Percentiles rank a stretch among this genome's conserved stretches.
Evolutionary conservation across 2,888 invertebrate species (phyloP).

Genomic region (Folsomia candida): DNA sequence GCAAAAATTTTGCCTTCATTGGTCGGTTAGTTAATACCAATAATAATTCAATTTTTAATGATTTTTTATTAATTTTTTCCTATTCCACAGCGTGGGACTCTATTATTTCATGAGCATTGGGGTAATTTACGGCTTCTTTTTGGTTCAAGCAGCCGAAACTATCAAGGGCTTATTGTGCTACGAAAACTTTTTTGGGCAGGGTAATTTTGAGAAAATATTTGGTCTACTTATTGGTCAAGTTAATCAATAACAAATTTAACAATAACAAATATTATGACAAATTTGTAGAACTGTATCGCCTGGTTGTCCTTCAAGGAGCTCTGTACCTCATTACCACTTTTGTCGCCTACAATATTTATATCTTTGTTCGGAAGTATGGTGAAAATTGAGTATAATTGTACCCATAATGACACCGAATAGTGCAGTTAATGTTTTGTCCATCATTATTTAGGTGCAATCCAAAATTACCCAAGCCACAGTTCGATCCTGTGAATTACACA

Average conservation of each 20-base stretch:
- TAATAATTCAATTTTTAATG: background rate
- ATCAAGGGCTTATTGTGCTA: background rate
- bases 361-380: background rate
- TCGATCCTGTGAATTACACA: background rate
- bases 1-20: slow-evolving; percentile 3
- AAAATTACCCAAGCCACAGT: background rate
- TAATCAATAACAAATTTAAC: too few species aligned
- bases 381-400: too few species aligned
- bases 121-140: background rate
- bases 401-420: too few species aligned
- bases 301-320: slow-evolving; percentile 1
- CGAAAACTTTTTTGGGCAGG: background rate
- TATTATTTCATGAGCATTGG: background rate
- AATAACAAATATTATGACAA: background rate
- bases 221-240: background rate
- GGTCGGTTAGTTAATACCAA: background rate
- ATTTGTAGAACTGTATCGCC: slow-evolving; percentile 5
- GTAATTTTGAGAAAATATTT: background rate
- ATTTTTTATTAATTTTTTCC: background rate
- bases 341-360: background rate
- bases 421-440: background rate
- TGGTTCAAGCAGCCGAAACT: background rate
- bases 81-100: slow-evolving; percentile 7
- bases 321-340: background rate
- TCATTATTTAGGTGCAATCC: slow-evolving; percentile 6